Conservation (phyloP, 2,113 vertebrate species). For the Cairina moschata region DNA sequence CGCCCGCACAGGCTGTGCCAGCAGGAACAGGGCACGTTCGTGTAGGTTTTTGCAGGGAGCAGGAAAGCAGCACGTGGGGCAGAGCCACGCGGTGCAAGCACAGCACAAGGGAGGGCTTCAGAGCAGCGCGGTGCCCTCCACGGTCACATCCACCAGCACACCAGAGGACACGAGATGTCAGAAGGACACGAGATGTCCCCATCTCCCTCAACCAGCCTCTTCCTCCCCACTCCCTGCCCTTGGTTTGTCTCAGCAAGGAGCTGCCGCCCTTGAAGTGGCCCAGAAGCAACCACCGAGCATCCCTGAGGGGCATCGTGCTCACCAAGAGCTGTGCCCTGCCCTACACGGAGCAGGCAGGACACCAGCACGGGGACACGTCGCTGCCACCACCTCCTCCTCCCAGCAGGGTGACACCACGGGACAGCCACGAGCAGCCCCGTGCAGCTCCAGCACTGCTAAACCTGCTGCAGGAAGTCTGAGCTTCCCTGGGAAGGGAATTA, state of each 20-base stretch:
- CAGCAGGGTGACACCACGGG: rapidly evolving
- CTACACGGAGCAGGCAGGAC: neutral
- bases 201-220: rapidly evolving
- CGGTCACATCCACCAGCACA: rapidly evolving
- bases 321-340: neutral
- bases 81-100: rapidly evolving
- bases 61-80: rapidly evolving
- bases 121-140: neutral
- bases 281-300: neutral
- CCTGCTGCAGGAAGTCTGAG: neutral
- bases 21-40: neutral
- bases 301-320: neutral
- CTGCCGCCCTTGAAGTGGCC: neutral
- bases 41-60: rapidly evolving
- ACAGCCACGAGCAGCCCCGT: neutral
- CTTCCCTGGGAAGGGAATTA: neutral
- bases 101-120: neutral
- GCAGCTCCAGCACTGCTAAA: neutral
- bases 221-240: neutral
- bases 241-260: neutral
- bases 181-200: rapidly evolving
- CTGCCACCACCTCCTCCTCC: neutral
- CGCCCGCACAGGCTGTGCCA: neutral
- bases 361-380: neutral
- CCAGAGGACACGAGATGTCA: rapidly evolving